phyloP scores from a whole-genome alignment of 2,888 invertebrate genomes.

The Orthonychiurus folsomi region DNA sequence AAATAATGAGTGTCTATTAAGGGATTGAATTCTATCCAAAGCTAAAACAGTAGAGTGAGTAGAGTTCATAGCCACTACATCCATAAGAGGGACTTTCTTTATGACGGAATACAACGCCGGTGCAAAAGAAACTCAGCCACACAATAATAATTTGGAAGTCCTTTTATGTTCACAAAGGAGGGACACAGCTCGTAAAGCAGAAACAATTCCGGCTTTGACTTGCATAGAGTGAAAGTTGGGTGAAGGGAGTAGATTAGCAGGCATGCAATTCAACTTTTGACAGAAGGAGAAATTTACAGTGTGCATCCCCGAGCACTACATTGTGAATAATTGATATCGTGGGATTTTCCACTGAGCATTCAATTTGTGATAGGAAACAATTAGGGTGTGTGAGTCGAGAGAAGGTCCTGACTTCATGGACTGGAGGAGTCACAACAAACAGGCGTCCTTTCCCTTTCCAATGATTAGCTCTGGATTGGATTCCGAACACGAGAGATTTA shows the following conservation, averaged over 20 bases:
- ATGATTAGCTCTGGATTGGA: neutral
- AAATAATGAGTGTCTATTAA: no score
- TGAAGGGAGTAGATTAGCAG: neutral
- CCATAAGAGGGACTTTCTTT: no score
- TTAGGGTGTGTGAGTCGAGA: constrained; percentile 11
- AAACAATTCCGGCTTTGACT: no score
- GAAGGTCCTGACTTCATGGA: no score
- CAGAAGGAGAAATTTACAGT: neutral
- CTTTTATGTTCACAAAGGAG: no score
- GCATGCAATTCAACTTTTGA: neutral
- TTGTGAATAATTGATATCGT: constrained; percentile 17
- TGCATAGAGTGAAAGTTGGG: neutral
- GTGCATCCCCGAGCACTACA: neutral
- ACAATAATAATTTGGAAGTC: no score
- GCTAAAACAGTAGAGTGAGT: no score
- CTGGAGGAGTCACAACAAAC: neutral
- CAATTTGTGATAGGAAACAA: constrained; percentile 18
- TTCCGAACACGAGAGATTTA: neutral
- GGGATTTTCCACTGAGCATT: constrained; percentile 18
- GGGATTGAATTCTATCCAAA: no score
- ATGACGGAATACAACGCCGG: no score
- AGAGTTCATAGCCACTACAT: no score
- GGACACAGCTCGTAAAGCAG: no score
- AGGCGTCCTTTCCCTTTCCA: neutral
- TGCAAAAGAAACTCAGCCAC: no score